These are phyloP conservation scores for Thamnophis elegans DNA, from an alignment of 2,797 vertebrate species.

Conservation along the genomic window DNA sequence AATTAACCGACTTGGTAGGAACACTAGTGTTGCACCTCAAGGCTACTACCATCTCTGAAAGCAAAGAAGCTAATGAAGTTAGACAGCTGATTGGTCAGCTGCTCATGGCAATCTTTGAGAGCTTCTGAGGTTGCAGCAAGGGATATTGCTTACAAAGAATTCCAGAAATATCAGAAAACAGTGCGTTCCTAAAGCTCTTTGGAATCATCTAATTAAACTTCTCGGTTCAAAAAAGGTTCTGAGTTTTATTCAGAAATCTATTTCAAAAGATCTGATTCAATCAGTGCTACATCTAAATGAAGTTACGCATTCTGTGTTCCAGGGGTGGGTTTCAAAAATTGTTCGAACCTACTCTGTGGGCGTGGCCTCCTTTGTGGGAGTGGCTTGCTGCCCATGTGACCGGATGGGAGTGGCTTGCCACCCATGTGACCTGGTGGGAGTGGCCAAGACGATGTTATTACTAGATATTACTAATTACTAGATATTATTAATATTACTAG, in stretches of 20 bases:
- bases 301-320: neutral
- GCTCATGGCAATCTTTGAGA: neutral
- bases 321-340: no score
- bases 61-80: neutral
- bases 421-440: no score
- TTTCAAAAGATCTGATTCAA: neutral
- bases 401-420: no score
- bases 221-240: neutral
- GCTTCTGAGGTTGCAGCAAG: neutral
- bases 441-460: no score
- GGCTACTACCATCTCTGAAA: neutral
- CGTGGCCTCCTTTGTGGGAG: no score
- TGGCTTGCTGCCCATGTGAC: no score
- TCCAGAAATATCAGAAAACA: neutral
- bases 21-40: neutral
- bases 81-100: neutral
- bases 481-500: no score
- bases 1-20: neutral
- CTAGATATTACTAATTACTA: no score
- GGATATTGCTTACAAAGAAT: neutral
- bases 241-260: neutral
- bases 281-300: neutral
- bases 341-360: no score
- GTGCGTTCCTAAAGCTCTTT: neutral
- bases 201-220: neutral